Percentiles rank a stretch among this genome's conserved stretches.
Conservation (phyloP, 2,113 vertebrate species). For the Xiphophorus maculatus region DNA sequence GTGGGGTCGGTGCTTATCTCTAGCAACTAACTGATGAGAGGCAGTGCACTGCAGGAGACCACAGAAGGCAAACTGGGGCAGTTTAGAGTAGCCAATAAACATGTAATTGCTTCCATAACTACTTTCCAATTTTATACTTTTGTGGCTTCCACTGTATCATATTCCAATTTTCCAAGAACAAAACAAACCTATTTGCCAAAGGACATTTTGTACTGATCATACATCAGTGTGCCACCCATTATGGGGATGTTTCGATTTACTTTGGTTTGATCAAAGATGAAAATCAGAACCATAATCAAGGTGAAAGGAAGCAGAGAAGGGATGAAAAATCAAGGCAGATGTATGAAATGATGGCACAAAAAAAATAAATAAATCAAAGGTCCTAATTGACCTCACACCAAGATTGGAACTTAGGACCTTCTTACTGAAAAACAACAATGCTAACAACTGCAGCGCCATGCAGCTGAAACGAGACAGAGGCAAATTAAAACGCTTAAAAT, state of each 20-base stretch:
- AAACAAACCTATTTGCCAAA: too few relatives aligned
- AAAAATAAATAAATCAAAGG: background rate
- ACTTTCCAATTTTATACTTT: too few relatives aligned
- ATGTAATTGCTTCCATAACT: background rate
- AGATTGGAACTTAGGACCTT: background rate
- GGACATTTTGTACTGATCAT: too few relatives aligned
- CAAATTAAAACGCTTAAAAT: too few relatives aligned
- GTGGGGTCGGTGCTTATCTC: background rate
- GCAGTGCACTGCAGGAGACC: background rate
- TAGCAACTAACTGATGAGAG: background rate
- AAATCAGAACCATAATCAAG: background rate
- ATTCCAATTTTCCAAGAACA: too few relatives aligned
- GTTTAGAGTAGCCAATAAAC: background rate
- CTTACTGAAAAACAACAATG: background rate
- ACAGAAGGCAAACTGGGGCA: background rate
- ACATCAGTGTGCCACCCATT: too few relatives aligned
- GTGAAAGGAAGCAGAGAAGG: background rate
- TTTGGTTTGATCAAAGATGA: background rate
- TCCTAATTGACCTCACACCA: background rate
- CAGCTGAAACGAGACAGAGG: too few relatives aligned
- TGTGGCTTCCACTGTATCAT: too few relatives aligned
- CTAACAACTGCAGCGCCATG: too few relatives aligned
- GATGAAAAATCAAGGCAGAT: background rate
- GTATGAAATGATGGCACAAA: background rate
- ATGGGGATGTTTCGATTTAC: background rate